Percentiles rank a stretch among this genome's conserved stretches.
Conservation (phyloP, 2,113 vertebrate species). For the Lichenostomus cassidix region DNA sequence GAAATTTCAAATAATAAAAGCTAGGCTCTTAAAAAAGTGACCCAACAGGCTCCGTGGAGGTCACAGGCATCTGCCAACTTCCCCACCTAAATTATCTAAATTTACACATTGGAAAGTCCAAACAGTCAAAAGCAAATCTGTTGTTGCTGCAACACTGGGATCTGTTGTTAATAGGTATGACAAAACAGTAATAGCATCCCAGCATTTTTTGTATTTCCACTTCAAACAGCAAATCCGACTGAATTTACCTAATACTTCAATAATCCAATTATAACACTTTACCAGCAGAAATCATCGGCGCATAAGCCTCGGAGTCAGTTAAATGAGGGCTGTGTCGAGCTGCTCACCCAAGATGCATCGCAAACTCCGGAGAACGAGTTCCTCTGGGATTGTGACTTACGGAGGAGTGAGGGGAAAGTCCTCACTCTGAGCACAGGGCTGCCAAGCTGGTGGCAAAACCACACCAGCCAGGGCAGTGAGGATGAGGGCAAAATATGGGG, state of each 20-base stretch:
- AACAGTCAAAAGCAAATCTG: slow-evolving; percentile 24
- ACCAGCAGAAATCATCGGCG: slow-evolving; percentile 62
- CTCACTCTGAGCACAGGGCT: no score
- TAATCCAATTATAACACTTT: slow-evolving; percentile 74
- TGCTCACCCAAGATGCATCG: background rate
- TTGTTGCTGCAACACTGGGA: slow-evolving; percentile 33
- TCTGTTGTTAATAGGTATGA: slow-evolving; percentile 60
- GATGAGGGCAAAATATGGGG: rapidly evolving
- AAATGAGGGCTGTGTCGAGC: slow-evolving; percentile 38
- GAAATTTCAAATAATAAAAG: background rate
- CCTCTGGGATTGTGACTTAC: background rate
- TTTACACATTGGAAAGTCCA: background rate
- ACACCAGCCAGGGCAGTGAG: rapidly evolving
- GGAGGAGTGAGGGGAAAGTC: background rate
- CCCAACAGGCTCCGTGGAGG: background rate
- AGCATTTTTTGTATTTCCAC: slow-evolving; percentile 65
- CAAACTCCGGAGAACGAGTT: background rate
- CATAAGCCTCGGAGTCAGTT: slow-evolving; percentile 51
- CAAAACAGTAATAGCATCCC: slow-evolving; percentile 46
- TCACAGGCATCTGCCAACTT: background rate
- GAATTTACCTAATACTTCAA: slow-evolving; percentile 76
- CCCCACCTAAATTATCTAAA: background rate
- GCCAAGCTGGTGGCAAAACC: background rate
- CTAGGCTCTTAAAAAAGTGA: background rate
- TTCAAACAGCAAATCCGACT: slow-evolving; percentile 72